These are phyloP conservation scores for Loriculus beryllinus DNA, from an alignment of 2,797 vertebrate species.

Conservation along the genomic window DNA sequence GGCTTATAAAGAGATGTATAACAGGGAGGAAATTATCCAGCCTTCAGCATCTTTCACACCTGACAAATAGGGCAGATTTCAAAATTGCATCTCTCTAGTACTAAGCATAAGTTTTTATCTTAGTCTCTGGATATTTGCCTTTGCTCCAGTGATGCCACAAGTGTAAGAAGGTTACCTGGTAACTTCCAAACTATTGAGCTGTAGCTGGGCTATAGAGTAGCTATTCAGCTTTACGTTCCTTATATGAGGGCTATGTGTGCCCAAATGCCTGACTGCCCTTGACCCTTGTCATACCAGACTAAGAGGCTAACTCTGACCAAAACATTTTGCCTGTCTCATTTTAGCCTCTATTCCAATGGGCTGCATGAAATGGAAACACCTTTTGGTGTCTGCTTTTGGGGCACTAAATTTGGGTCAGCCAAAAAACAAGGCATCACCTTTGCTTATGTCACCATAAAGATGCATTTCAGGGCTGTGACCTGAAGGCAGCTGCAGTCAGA, in stretches of 20 bases:
- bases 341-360: background rate
- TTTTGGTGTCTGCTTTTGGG: background rate
- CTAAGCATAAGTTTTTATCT: too few relatives aligned
- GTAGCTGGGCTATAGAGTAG: accelerated
- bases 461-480: background rate
- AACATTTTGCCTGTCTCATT: background rate
- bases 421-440: background rate
- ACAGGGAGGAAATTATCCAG: background rate
- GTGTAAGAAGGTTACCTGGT: background rate
- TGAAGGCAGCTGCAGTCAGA: background rate
- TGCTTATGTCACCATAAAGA: background rate
- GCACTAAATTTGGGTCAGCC: background rate
- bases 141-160: background rate
- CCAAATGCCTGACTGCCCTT: background rate
- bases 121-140: background rate
- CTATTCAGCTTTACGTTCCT: background rate
- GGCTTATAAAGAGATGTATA: background rate
- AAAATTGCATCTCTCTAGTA: background rate
- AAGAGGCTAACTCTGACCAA: background rate
- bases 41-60: background rate
- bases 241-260: accelerated
- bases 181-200: background rate
- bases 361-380: background rate
- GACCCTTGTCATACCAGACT: too few relatives aligned
- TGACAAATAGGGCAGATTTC: background rate